A percentile compares a stretch with the other conserved stretches of the same genome.
These are phyloP conservation scores for Coregonus sp. DNA, from an alignment of 2,797 vertebrate genomes.

Conservation along the genomic window DNA sequence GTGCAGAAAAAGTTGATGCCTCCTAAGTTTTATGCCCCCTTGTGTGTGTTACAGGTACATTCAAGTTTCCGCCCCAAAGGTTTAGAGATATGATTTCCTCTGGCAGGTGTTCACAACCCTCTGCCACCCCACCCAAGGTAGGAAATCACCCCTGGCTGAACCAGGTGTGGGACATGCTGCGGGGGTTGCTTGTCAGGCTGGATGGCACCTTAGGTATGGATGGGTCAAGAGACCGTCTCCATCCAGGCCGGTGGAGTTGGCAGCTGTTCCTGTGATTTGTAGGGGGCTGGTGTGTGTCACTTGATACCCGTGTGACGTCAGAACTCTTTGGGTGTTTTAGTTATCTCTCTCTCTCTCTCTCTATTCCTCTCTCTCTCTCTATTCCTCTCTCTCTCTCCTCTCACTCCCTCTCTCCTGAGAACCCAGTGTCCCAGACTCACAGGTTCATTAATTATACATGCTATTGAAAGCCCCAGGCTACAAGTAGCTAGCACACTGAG, in stretches of 20 bases:
- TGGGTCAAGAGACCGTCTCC: not conserved
- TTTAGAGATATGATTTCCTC: not conserved
- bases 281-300: slow-evolving; percentile 28
- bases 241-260: slow-evolving; percentile 6
- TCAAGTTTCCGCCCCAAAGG: not conserved
- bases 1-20: slow-evolving; percentile 15
- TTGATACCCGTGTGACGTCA: slow-evolving; percentile 34
- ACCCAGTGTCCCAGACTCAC: slow-evolving; percentile 47
- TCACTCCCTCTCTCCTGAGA: slow-evolving; percentile 35
- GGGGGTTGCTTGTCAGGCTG: not conserved
- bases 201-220: not conserved
- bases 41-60: not conserved
- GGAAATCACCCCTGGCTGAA: not conserved
- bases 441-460: slow-evolving; percentile 59
- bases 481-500: slow-evolving; percentile 45
- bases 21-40: not conserved
- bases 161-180: not conserved
- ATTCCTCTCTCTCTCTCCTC: slow-evolving; percentile 26
- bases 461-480: slow-evolving; percentile 56
- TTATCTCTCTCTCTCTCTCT: slow-evolving; percentile 35
- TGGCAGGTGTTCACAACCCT: not conserved
- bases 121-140: not conserved
- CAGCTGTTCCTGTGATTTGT: slow-evolving; percentile 17
- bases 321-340: slow-evolving; percentile 46
- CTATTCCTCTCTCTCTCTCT: slow-evolving; percentile 27